These are phyloP conservation scores for Falco punctatus DNA, from an alignment of 2,113 vertebrate species.

Conservation along the genomic window DNA sequence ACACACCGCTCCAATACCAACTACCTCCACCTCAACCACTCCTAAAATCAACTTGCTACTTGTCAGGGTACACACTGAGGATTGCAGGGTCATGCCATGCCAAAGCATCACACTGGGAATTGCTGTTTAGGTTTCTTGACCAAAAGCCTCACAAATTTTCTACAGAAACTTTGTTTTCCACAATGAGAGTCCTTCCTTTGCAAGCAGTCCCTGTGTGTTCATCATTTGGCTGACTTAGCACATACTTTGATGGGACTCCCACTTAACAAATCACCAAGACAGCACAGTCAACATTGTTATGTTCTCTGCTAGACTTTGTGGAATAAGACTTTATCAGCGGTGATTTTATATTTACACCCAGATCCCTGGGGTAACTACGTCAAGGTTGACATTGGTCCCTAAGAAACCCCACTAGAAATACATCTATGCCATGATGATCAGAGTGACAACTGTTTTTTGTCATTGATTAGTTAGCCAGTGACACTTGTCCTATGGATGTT, in stretches of 20 bases:
- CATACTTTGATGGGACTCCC: not conserved
- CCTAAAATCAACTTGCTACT: not conserved
- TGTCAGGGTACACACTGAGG: not conserved
- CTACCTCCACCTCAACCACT: not conserved
- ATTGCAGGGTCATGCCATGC: not conserved
- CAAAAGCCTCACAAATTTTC: not conserved
- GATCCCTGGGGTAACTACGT: not conserved
- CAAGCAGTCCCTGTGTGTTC: not conserved
- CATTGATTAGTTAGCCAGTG: not conserved
- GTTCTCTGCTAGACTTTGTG: not conserved
- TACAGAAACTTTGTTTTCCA: not conserved
- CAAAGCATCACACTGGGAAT: not conserved
- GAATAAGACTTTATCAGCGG: not conserved
- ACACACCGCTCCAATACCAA: not conserved
- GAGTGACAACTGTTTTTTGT: not conserved
- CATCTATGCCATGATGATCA: rapidly evolving
- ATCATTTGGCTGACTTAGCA: not conserved
- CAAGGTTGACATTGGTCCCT: not conserved
- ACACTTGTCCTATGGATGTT: not conserved
- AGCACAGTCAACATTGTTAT: rapidly evolving
- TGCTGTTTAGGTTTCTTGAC: not conserved
- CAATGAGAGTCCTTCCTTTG: not conserved
- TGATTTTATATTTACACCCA: not conserved
- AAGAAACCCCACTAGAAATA: not conserved
- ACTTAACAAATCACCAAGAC: not conserved